Conservation (phyloP, 2,797 vertebrate species). For the Muraenolepis orangiensis region DNA sequence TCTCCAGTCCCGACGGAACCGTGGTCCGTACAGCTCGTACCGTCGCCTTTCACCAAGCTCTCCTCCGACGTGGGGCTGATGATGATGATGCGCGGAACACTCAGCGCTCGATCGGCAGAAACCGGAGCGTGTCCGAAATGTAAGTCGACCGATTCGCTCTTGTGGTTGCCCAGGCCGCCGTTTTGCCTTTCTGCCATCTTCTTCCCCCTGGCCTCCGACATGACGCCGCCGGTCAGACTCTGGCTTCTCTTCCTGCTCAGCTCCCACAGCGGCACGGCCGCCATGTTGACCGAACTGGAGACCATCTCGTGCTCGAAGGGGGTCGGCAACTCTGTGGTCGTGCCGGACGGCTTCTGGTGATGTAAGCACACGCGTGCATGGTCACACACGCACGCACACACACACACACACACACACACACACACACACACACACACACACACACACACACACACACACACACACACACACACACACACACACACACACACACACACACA, state of each 20-base stretch:
- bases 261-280: slow-evolving; percentile 47
- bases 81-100: slow-evolving; percentile 74
- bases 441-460: no score
- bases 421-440: no score
- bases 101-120: background rate
- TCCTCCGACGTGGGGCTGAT: slow-evolving; percentile 80
- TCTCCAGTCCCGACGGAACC: slow-evolving; percentile 17
- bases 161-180: slow-evolving; percentile 7
- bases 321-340: slow-evolving; percentile 41
- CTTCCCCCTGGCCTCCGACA: slow-evolving; percentile 11
- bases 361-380: background rate
- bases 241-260: slow-evolving; percentile 54
- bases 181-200: slow-evolving; percentile 13
- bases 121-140: slow-evolving; percentile 17
- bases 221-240: slow-evolving; percentile 49
- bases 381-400: no score
- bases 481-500: no score
- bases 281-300: slow-evolving; percentile 66
- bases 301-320: slow-evolving; percentile 58
- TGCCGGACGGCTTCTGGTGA: slow-evolving; percentile 39
- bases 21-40: no score
- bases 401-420: no score
- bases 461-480: no score
- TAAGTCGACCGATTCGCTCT: slow-evolving; percentile 52
- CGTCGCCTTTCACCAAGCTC: slow-evolving; percentile 64